A percentile compares a stretch with the other conserved stretches of the same genome.
These are phyloP conservation scores for Mythimna impura DNA, from an alignment of 2,888 invertebrate genomes.

Conservation along the genomic window DNA sequence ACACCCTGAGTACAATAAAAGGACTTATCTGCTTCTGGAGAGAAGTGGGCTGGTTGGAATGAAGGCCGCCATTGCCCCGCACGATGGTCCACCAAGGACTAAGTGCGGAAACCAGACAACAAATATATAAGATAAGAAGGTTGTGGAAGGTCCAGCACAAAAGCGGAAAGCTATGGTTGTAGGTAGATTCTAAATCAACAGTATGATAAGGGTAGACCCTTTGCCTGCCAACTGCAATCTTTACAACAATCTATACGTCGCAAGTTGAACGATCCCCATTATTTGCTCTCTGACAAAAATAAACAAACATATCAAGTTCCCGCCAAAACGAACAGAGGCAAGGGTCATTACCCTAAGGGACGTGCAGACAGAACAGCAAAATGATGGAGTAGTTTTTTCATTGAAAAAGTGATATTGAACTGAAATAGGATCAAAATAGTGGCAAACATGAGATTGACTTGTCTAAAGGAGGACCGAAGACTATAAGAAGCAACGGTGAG, in stretches of 20 bases:
- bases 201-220: not conserved
- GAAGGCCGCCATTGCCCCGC: too few species aligned
- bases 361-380: not conserved
- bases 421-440: too few species aligned
- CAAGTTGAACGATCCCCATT: slow-evolving; percentile 36
- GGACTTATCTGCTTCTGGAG: too few species aligned
- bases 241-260: slow-evolving; percentile 30
- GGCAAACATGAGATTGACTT: too few species aligned
- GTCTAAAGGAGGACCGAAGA: too few species aligned
- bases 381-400: not conserved
- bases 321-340: slow-evolving; percentile 18
- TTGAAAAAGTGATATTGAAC: not conserved
- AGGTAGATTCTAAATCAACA: not conserved
- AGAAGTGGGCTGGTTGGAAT: too few species aligned
- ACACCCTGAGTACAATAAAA: too few species aligned
- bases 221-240: slow-evolving; percentile 22
- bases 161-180: not conserved
- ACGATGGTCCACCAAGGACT: too few species aligned
- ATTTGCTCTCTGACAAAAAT: slow-evolving; percentile 36
- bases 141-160: not conserved
- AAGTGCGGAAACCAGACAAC: too few species aligned
- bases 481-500: too few species aligned
- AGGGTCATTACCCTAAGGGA: slow-evolving; percentile 22
- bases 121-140: too few species aligned
- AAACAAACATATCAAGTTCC: slow-evolving; percentile 39